phyloP scores from a whole-genome alignment of 2,113 vertebrate species.

The Puma concolor region DNA sequence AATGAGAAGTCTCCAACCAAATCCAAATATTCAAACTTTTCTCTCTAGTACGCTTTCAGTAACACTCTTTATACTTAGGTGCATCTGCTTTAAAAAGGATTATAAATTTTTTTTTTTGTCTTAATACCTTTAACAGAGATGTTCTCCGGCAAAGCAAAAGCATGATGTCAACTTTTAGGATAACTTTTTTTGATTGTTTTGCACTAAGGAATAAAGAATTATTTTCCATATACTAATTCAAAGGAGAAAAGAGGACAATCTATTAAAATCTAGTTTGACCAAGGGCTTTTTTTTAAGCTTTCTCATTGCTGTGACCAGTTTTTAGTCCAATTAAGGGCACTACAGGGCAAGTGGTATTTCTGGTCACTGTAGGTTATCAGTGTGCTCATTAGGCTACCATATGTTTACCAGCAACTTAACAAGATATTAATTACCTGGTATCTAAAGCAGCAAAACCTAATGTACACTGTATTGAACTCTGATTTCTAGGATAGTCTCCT shows the following conservation, averaged over 20 bases:
- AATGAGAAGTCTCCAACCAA: conserved; percentile 12
- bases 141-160: conserved; percentile 19
- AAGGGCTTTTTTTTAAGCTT: background rate
- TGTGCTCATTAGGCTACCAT: background rate
- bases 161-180: background rate
- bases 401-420: background rate
- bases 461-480: background rate
- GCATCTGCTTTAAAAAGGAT: conserved; percentile 1
- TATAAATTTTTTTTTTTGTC: background rate
- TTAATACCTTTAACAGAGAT: background rate
- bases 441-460: conserved; percentile 21
- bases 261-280: background rate
- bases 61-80: background rate
- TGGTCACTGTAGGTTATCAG: background rate
- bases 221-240: conserved; percentile 21
- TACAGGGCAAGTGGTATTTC: background rate
- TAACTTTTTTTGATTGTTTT: background rate
- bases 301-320: background rate
- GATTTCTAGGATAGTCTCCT: background rate
- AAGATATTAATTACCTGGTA: background rate
- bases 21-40: conserved; percentile 11
- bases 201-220: background rate
- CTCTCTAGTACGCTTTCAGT: background rate
- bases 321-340: background rate
- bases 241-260: conserved; percentile 22